Evolutionary conservation across 2,113 vertebrate genomes (phyloP), one percentile per base, ranked within the genome.

Genomic region (Lepidothrix coronata): DNA sequence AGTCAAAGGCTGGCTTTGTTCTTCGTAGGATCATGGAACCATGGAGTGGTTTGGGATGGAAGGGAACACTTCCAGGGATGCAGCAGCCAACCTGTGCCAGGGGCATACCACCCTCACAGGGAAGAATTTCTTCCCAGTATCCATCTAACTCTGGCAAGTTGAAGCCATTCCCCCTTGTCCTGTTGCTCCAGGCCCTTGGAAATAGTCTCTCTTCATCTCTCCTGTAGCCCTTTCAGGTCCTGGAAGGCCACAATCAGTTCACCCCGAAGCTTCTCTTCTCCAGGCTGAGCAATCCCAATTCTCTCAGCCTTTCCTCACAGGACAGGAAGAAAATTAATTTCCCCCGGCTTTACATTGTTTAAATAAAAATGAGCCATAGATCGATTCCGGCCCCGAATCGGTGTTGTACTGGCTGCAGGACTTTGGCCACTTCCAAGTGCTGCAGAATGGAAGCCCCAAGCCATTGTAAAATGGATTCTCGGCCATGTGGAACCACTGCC

Each of bases 401-500:
- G 21, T 4, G 4, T 11, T 22, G 3, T 2, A 3, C 8, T 28
- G 33, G 25, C 51, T 66, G 14, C 3, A 6, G 2, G 20, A 46
- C 51, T 41, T 76, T 2, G 4, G 44, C 58, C 35, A 3, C 71
- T 41, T 66, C 43, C 75, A 39, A 22, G 67, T 0, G 6, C 54
- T 39, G 68, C 44, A 67, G 58, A 25, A 52, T 6, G 67, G 44
- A 71, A 93, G 35, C 24, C 71, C 75, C 57, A 49, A 16, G 52
- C 13, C 35, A 71, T 12, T 94, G 58, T 94, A 90, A 96, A 95
- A 96, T 95, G 97, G 95, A 96, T 77, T 57, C 93, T 92, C 57
- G 11, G 55, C 1, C 2, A 31, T 37, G 57, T 8, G 74, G 63
- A 57, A 49, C 44, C 49, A 35, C 78, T 63, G 31, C 3, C 4